phyloP scores from a whole-genome alignment of 2,797 vertebrate genomes.

The Amphiprion clarkii region DNA sequence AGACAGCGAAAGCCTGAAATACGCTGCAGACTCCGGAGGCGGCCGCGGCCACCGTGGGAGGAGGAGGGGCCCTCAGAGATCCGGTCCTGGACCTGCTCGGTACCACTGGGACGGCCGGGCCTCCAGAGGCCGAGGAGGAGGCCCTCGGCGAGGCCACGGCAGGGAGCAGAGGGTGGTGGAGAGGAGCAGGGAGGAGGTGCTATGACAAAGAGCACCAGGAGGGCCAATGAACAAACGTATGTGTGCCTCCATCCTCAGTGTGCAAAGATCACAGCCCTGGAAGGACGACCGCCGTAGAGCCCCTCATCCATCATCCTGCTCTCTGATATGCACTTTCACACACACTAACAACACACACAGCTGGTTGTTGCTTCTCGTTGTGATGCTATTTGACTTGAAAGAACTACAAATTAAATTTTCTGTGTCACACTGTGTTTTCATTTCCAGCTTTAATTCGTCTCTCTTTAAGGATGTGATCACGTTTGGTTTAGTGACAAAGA shows the following conservation, averaged over 20 bases:
- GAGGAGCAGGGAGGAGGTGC: constrained; percentile 76
- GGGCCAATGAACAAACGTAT: constrained; percentile 51
- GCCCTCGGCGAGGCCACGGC: constrained; percentile 53
- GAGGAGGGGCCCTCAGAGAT: constrained; percentile 62
- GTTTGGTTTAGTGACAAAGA: too few species aligned
- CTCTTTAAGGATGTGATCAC: too few species aligned
- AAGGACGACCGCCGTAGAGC: constrained; percentile 15
- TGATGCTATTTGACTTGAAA: constrained; percentile 58
- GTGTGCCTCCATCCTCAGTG: constrained; percentile 61
- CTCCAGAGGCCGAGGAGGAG: constrained; percentile 67
- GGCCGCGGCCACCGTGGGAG: constrained; percentile 60
- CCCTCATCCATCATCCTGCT: constrained; percentile 13
- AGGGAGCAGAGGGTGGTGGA: constrained; percentile 73
- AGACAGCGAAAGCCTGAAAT: constrained; percentile 37
- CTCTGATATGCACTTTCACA: constrained; percentile 28
- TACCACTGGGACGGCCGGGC: constrained; percentile 72
- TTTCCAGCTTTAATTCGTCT: neutral
- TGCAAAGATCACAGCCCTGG: constrained; percentile 58
- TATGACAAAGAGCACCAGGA: constrained; percentile 82
- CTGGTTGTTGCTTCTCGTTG: constrained; percentile 53
- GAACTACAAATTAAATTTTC: constrained; percentile 60
- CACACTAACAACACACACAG: constrained; percentile 31
- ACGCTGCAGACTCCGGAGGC: constrained; percentile 13
- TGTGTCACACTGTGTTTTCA: constrained; percentile 7
- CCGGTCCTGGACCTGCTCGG: constrained; percentile 1